A percentile compares a stretch with the other conserved stretches of the same genome.
These are phyloP conservation scores for Physella acuta DNA, from an alignment of 1,140 invertebrate species.

Conservation along the genomic window DNA sequence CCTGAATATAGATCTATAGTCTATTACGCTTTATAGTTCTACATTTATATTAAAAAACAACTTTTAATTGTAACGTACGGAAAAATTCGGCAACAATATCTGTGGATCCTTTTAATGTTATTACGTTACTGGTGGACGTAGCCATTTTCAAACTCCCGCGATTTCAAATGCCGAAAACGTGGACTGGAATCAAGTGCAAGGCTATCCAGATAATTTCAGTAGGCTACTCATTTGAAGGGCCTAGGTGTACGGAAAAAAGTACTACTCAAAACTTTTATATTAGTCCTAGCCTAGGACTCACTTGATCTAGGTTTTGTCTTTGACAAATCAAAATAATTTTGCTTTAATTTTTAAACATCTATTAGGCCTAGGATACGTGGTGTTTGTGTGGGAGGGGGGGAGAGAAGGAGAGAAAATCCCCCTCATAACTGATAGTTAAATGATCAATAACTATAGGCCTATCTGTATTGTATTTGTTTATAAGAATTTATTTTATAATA, in stretches of 20 bases:
- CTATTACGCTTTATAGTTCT: too few species aligned
- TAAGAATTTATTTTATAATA: too few species aligned
- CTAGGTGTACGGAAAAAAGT: too few species aligned
- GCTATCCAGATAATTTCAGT: too few species aligned
- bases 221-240: too few species aligned
- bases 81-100: constrained; percentile 68
- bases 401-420: not conserved
- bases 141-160: constrained; percentile 39
- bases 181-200: not conserved
- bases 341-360: not conserved
- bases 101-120: constrained; percentile 67
- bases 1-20: too few species aligned
- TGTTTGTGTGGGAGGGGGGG: not conserved
- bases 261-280: too few species aligned
- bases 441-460: too few species aligned
- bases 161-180: not conserved
- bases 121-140: constrained; percentile 50
- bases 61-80: constrained; percentile 57
- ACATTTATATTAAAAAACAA: too few species aligned
- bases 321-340: not conserved
- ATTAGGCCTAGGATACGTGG: not conserved
- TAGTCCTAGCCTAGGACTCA: not conserved
- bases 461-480: too few species aligned
- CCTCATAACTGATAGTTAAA: too few species aligned
- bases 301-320: not conserved